These are phyloP conservation scores for Drosophila mercatorum DNA, from an alignment of 2,888 invertebrate genomes.

Conservation along the genomic window DNA sequence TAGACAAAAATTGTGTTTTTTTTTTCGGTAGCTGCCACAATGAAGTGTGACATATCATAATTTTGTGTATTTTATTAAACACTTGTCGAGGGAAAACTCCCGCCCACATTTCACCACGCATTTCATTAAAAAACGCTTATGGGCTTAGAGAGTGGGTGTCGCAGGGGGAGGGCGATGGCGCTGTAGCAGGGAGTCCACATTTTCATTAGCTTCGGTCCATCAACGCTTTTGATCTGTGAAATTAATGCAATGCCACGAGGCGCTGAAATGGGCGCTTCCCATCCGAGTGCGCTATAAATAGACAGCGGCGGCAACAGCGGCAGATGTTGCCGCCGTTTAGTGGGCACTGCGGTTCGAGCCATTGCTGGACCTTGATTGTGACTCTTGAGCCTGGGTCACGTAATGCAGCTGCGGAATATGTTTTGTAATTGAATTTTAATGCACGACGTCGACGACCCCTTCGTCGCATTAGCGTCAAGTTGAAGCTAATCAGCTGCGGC, in stretches of 20 bases:
- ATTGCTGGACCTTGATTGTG: constrained; percentile 50
- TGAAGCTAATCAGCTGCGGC: constrained; percentile 68
- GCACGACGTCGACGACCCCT: constrained; percentile 41
- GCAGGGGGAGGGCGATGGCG: neutral
- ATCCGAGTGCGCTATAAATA: constrained; percentile 61
- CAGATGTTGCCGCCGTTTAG: neutral
- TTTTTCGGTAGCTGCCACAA: constrained; percentile 36
- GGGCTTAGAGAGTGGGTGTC: constrained; percentile 10
- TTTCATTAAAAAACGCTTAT: constrained; percentile 72
- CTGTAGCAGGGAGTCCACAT: constrained; percentile 33
- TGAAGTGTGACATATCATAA: constrained; percentile 43
- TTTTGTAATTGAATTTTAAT: constrained; percentile 73
- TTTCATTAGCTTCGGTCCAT: constrained; percentile 72
- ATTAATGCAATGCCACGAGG: constrained; percentile 75
- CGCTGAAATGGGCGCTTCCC: constrained; percentile 45
- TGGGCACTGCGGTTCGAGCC: constrained; percentile 21
- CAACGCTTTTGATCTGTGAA: constrained; percentile 77
- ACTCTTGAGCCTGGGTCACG: constrained; percentile 62
- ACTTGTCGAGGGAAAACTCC: constrained; percentile 48
- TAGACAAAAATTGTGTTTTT: neutral
- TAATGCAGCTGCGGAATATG: constrained; percentile 62
- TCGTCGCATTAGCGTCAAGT: constrained; percentile 70
- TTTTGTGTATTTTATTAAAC: constrained; percentile 45
- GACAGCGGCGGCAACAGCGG: constrained; percentile 25
- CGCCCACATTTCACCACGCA: constrained; percentile 48